Conservation (phyloP, 2,113 vertebrate species). For the Elgaria multicarinata region DNA sequence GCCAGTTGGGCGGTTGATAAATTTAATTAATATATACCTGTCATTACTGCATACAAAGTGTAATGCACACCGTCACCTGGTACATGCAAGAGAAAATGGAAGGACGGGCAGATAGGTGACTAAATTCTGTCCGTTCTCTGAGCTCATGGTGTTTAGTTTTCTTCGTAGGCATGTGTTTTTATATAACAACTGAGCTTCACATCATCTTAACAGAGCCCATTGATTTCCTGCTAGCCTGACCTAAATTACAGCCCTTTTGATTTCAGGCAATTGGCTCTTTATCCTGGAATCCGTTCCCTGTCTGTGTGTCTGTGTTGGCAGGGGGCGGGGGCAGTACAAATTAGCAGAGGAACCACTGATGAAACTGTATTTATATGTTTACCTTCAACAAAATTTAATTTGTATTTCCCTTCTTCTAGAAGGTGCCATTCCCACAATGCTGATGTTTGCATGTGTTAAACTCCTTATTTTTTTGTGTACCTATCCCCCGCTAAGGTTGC, state of each 20-base stretch:
- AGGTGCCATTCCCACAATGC: neutral
- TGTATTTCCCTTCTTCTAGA: neutral
- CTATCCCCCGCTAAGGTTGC: no score
- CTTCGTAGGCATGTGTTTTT: neutral
- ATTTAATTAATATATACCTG: no score
- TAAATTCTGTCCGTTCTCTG: neutral
- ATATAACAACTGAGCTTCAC: neutral
- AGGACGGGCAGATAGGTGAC: no score
- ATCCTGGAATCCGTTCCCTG: neutral
- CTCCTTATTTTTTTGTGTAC: neutral
- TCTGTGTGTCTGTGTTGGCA: neutral
- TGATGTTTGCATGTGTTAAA: neutral
- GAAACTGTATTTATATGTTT: neutral
- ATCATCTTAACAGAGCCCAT: neutral
- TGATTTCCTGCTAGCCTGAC: slow-evolving; percentile 10
- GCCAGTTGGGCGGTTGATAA: no score
- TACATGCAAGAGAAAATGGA: neutral
- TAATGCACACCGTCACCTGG: neutral
- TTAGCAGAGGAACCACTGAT: neutral
- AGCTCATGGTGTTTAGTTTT: no score
- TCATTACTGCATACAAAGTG: no score
- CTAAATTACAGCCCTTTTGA: slow-evolving; percentile 2
- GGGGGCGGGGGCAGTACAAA: neutral
- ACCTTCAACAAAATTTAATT: neutral
- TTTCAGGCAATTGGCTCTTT: slow-evolving; percentile 8